phyloP scores from a whole-genome alignment of 2,113 vertebrate genomes.

The Abramis brama region DNA sequence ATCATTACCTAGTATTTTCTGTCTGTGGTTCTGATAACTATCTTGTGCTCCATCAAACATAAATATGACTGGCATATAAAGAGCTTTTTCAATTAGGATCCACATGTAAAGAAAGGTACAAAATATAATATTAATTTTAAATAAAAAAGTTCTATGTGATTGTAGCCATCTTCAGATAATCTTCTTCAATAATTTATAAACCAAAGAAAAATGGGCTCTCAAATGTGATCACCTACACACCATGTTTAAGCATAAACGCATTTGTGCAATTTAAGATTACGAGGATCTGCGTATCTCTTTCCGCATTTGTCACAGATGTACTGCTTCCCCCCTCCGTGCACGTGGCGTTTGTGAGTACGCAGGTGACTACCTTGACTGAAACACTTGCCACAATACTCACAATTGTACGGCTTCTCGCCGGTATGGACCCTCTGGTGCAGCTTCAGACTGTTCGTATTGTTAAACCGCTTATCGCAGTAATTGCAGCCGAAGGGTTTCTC shows the following conservation, averaged over 20 bases:
- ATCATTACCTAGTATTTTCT: background rate
- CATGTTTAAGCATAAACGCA: slow-evolving; percentile 69
- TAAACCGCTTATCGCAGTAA: slow-evolving; percentile 72
- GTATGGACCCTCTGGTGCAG: slow-evolving; percentile 73
- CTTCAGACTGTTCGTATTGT: slow-evolving; percentile 76
- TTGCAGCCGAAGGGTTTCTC: slow-evolving; percentile 68
- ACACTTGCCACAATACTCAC: slow-evolving; percentile 69
- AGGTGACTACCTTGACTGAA: slow-evolving; percentile 79
- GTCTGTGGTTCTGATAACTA: background rate
- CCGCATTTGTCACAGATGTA: slow-evolving; percentile 77
- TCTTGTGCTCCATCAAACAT: background rate
- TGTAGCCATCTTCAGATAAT: background rate
- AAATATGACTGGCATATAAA: background rate
- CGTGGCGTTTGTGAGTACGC: slow-evolving; percentile 72
- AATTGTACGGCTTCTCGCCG: slow-evolving; percentile 74
- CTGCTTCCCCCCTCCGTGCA: slow-evolving; percentile 76
- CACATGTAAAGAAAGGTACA: background rate
- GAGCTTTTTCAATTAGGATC: background rate
- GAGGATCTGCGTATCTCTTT: slow-evolving; percentile 73
- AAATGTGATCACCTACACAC: background rate
- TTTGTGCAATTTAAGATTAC: slow-evolving; percentile 76
- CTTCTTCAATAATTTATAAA: background rate
- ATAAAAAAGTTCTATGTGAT: background rate
- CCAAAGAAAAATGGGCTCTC: background rate
- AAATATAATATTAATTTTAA: background rate